Evolutionary conservation across 1,140 invertebrate genomes (phyloP).

Genomic region (Scaptomyza pallida): DNA sequence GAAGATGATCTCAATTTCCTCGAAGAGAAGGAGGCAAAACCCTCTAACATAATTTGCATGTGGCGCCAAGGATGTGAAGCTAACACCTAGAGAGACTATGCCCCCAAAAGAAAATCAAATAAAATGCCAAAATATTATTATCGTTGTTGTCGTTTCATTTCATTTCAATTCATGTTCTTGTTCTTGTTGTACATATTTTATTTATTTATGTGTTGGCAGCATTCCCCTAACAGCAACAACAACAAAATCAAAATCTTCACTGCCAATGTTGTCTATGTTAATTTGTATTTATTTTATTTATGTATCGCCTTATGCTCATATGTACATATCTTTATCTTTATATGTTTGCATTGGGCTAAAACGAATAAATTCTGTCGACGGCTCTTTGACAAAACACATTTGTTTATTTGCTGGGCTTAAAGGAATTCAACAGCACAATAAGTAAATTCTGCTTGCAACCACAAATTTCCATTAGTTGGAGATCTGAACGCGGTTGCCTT

Average conservation of each 20-base stretch:
- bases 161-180: constrained; percentile 19
- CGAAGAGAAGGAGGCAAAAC: not conserved
- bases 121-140: constrained; percentile 55
- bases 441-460: constrained; percentile 26
- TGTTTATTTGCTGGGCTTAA: constrained; percentile 48
- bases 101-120: constrained; percentile 40
- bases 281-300: constrained; percentile 78
- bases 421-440: not conserved
- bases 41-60: constrained; percentile 60
- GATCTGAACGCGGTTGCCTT: constrained; percentile 15
- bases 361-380: constrained; percentile 29
- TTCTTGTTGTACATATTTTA: constrained; percentile 23
- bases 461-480: constrained; percentile 72
- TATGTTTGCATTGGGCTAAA: not conserved
- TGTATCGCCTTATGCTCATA: constrained; percentile 47
- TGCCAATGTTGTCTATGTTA: constrained; percentile 69
- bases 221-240: too few species aligned
- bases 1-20: not conserved
- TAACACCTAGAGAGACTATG: not conserved
- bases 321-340: not conserved
- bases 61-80: constrained; percentile 8
- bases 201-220: constrained; percentile 66
- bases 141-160: constrained; percentile 35
- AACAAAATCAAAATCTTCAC: not conserved
- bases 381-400: constrained; percentile 62